These are phyloP conservation scores for Mus musculus DNA, from an alignment of 2,113 vertebrate genomes.

Conservation along the genomic window DNA sequence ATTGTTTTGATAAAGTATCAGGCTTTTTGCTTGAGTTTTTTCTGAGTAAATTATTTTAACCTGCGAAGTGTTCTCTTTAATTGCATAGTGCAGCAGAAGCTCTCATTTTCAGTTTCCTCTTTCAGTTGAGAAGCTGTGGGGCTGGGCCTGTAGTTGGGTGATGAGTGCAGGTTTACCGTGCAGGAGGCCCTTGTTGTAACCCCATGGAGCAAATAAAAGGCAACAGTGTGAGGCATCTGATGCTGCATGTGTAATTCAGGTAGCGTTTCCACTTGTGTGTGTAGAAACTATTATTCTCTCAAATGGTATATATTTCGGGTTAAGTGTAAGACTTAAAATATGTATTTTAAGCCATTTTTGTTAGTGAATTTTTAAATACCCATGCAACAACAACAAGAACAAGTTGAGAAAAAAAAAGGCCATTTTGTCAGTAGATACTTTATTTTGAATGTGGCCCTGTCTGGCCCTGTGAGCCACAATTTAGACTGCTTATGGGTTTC, in stretches of 20 bases:
- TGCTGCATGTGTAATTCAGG: conserved; percentile 52
- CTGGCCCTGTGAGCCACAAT: conserved; percentile 15
- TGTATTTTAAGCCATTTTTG: conserved; percentile 57
- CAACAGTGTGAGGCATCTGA: conserved; percentile 61
- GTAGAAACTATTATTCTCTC: conserved; percentile 50
- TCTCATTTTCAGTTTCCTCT: conserved; percentile 60
- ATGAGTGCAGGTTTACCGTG: neutral
- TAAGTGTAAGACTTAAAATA: conserved; percentile 65
- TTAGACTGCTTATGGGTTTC: conserved; percentile 47
- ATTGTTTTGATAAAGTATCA: conserved; percentile 80
- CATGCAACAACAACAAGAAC: conserved; percentile 30
- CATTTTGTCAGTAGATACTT: conserved; percentile 42
- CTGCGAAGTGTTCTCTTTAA: conserved; percentile 60
- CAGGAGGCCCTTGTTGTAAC: neutral
- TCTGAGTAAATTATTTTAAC: conserved; percentile 83
- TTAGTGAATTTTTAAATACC: conserved; percentile 60
- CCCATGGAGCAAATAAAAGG: neutral
- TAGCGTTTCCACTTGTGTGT: neutral
- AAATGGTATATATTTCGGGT: conserved; percentile 46
- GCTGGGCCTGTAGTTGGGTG: neutral
- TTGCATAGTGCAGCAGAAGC: conserved; percentile 68
- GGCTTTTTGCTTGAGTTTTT: conserved; percentile 76
- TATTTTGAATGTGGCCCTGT: conserved; percentile 49
- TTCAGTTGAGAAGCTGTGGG: conserved; percentile 24
- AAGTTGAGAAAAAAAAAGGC: conserved; percentile 46